Evolutionary conservation across 2,113 vertebrate genomes (phyloP).

Genomic region (Hystrix cristata): DNA sequence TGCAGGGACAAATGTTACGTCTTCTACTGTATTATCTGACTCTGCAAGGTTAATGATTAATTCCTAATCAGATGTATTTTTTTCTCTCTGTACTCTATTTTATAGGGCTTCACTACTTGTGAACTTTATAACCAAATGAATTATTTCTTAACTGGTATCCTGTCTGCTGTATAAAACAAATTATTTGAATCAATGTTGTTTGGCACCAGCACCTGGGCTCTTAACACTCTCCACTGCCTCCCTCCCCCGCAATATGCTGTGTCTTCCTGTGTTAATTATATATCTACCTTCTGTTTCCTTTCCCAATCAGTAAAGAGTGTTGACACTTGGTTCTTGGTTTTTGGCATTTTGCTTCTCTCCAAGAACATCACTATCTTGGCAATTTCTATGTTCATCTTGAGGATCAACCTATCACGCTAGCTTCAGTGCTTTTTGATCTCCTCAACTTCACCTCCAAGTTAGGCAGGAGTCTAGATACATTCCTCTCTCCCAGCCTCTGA

Average conservation of each 20-base stretch:
- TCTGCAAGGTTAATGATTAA: neutral
- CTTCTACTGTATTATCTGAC: neutral
- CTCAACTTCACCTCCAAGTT: neutral
- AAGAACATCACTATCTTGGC: neutral
- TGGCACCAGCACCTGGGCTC: neutral
- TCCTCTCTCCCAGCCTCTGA: neutral
- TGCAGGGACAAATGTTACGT: neutral
- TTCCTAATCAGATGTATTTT: neutral
- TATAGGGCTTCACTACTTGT: neutral
- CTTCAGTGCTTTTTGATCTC: neutral
- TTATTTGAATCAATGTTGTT: neutral
- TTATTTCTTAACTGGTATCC: neutral
- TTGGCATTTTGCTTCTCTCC: neutral
- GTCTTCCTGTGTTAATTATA: neutral
- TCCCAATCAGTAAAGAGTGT: neutral
- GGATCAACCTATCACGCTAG: neutral
- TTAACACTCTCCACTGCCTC: neutral
- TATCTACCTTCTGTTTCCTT: neutral
- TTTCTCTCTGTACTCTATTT: neutral
- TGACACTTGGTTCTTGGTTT: neutral
- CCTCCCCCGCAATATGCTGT: too few relatives aligned
- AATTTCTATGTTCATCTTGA: neutral
- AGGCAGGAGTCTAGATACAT: neutral
- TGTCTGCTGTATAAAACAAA: neutral
- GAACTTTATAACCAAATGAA: constrained; percentile 26